These are phyloP conservation scores for Hanleya hanleyi DNA, from an alignment of 2,888 invertebrate genomes.

Conservation along the genomic window DNA sequence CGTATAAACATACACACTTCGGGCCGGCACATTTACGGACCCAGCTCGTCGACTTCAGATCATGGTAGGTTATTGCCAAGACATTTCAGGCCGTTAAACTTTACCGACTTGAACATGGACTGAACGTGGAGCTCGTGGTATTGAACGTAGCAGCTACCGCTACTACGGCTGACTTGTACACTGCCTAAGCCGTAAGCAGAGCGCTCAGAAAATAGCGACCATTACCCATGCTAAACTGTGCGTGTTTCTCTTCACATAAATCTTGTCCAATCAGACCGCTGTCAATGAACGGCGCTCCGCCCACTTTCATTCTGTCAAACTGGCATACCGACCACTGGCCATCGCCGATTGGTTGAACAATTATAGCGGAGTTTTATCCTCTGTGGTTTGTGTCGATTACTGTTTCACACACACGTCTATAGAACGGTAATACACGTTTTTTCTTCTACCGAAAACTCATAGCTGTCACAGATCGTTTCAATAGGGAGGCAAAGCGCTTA, in stretches of 20 bases:
- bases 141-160: too few relatives aligned
- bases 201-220: neutral
- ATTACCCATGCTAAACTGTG: slow-evolving; percentile 7
- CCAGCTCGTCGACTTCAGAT: too few relatives aligned
- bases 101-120: too few relatives aligned
- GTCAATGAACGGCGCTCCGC: neutral
- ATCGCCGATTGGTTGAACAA: neutral
- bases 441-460: neutral
- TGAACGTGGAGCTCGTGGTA: too few relatives aligned
- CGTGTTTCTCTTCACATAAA: slow-evolving; percentile 10
- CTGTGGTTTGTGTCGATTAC: neutral
- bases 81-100: too few relatives aligned
- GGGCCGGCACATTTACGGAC: too few relatives aligned
- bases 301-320: slow-evolving; percentile 11
- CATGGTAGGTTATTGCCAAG: too few relatives aligned
- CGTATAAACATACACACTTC: too few relatives aligned
- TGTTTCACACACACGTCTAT: neutral
- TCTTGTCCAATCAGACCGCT: slow-evolving; percentile 10
- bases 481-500: neutral
- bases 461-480: neutral
- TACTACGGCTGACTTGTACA: neutral
- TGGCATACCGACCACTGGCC: neutral
- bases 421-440: neutral
- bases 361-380: neutral
- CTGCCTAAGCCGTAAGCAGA: neutral